phyloP scores from a whole-genome alignment of 2,113 vertebrate species.

The Leptodactylus fuscus region DNA sequence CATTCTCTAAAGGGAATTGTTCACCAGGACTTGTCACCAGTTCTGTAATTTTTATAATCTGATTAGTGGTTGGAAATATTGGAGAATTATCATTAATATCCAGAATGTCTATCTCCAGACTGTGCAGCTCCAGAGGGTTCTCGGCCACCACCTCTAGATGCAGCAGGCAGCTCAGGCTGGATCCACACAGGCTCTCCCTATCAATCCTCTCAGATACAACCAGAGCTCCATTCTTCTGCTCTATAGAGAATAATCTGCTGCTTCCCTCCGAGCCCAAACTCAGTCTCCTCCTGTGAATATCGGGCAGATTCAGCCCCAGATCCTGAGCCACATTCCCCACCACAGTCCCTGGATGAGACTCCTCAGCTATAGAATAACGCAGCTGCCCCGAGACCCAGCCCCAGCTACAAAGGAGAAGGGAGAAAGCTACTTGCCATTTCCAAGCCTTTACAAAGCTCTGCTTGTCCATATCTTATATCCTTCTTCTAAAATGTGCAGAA shows the following conservation, averaged over 20 bases:
- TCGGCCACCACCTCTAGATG: slow-evolving; percentile 14
- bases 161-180: slow-evolving; percentile 11
- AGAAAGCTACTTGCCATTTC: slow-evolving; percentile 29
- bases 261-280: neutral
- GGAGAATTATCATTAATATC: slow-evolving; percentile 26
- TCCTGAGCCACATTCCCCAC: slow-evolving; percentile 5
- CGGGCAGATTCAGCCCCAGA: slow-evolving; percentile 6
- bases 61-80: neutral
- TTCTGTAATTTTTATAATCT: neutral
- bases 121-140: slow-evolving; percentile 3
- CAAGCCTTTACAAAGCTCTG: slow-evolving; percentile 26
- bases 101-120: neutral
- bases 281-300: neutral
- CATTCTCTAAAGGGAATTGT: neutral
- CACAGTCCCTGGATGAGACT: slow-evolving; percentile 24
- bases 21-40: neutral
- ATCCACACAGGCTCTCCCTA: slow-evolving; percentile 4
- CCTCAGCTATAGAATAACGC: slow-evolving; percentile 14
- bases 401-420: slow-evolving; percentile 10
- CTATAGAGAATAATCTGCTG: slow-evolving; percentile 18
- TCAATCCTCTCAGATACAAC: slow-evolving; percentile 5
- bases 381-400: slow-evolving; percentile 19
- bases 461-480: slow-evolving; percentile 26
- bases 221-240: slow-evolving; percentile 21
- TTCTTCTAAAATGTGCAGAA: slow-evolving; percentile 9